Evolutionary conservation across 2,797 vertebrate species (phyloP).

Genomic region (Trachops cirrhosus): DNA sequence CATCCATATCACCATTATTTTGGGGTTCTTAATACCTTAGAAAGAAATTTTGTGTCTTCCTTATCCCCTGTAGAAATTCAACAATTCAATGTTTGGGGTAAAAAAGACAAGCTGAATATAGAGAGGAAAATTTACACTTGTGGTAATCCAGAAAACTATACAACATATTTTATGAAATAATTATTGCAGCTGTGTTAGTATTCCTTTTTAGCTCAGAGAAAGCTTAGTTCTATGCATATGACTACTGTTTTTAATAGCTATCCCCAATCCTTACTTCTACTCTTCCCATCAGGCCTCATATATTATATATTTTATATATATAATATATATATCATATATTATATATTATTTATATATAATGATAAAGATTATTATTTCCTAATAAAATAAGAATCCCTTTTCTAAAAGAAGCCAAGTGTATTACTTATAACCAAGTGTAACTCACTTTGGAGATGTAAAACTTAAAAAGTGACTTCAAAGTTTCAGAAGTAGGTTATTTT

Average conservation of each 20-base stretch:
- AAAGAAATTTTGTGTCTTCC: background rate
- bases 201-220: conserved; percentile 25
- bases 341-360: too few species aligned
- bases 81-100: background rate
- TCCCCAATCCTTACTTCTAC: background rate
- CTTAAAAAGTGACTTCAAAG: background rate
- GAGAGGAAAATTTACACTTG: background rate
- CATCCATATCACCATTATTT: background rate
- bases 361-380: conserved; percentile 11
- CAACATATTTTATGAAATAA: background rate
- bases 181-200: background rate
- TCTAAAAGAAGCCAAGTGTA: background rate
- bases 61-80: background rate
- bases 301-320: too few species aligned
- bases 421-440: background rate
- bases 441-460: background rate
- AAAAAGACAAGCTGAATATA: background rate
- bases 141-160: background rate
- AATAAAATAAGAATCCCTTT: background rate
- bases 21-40: background rate
- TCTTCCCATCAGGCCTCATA: background rate
- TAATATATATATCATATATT: too few species aligned
- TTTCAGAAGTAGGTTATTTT: background rate
- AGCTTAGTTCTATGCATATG: background rate
- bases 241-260: background rate